These are phyloP conservation scores for Atta texana DNA, from an alignment of 1,140 invertebrate species.

Conservation along the genomic window DNA sequence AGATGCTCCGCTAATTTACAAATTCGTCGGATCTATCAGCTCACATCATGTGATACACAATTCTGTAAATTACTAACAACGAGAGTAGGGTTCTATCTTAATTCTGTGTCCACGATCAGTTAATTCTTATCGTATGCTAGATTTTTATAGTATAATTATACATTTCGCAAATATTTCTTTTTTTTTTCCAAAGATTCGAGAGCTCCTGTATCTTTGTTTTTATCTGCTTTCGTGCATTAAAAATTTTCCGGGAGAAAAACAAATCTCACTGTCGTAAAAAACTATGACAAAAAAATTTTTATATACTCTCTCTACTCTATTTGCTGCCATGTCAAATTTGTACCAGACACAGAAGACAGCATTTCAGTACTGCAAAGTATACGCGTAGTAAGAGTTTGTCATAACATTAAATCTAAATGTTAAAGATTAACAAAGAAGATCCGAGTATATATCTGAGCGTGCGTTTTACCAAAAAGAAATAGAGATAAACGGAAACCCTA, in stretches of 20 bases:
- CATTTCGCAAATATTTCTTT: constrained; percentile 59
- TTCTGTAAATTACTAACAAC: constrained; percentile 79
- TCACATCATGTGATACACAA: constrained; percentile 72
- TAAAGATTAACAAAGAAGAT: constrained; percentile 42
- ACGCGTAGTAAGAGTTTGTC: constrained; percentile 18
- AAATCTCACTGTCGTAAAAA: constrained; percentile 44
- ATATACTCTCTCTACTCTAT: constrained; percentile 54
- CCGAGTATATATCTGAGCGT: constrained; percentile 52
- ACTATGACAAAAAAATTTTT: constrained; percentile 39
- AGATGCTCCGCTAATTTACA: constrained; percentile 23
- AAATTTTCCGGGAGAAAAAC: constrained; percentile 30
- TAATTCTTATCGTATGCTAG: constrained; percentile 67
- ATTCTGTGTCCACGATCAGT: constrained; percentile 75
- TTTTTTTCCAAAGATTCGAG: constrained; percentile 30
- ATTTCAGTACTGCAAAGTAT: constrained; percentile 30
- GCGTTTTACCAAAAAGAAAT: constrained; percentile 15
- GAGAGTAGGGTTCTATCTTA: constrained; percentile 77
- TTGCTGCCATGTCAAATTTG: constrained; percentile 54
- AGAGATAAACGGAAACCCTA: constrained; percentile 45
- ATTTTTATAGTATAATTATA: constrained; percentile 68
- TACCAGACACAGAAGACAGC: constrained; percentile 42
- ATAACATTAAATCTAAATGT: constrained; percentile 22
- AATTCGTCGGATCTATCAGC: constrained; percentile 70
- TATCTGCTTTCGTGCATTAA: constrained; percentile 29
- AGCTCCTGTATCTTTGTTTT: constrained; percentile 38